Evolutionary conservation across 1,140 invertebrate genomes (phyloP), one percentile per base, ranked within the genome.

Genomic region (Drosophila rhopaloa): DNA sequence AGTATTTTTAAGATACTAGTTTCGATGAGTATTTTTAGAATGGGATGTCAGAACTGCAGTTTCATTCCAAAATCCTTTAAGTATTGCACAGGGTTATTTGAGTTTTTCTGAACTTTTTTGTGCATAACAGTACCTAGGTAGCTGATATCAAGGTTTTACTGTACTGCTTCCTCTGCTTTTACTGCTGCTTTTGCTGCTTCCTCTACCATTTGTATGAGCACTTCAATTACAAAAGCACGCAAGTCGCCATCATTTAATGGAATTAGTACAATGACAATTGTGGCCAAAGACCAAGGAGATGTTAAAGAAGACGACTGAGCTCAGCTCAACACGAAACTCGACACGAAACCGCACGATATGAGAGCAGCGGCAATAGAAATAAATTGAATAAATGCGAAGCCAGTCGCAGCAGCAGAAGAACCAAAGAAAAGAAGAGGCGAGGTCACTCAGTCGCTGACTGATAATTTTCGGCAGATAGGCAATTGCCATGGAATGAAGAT

Each of bases 231-330:
- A 86, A 55, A 83, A 86, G 76, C 83, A 86, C 83, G 83, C 83
- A 86, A 88, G 83, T 85, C 59, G 66, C 76, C 62, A 56, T 84
- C 81, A 76, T 83, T 86, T 88, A 86, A 88, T 86, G 83, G 84
- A 86, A 86, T 86, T 86, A 88, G 83, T 88, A 86, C 83, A 88
- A 86, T 83, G 83, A 88, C 83, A 86, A 86, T 86, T 86, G 71
- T 74, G 81, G 81, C 82, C 84, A 82, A 81, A 82, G 84, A 63
- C 72, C 67, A 76, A 86, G 67, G 66, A 70, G 85, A 86, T 62
- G 65, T 76, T 62, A 47, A 67, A 58, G 72, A 86, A 85, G 65
- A 58, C 78, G 72, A 72, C 67, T 70, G 57, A 48, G 66, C 67
- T 48, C 58, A 38, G 16, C 57, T 43, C 61, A n/a, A 32, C 43